These are phyloP conservation scores for Lithosia quadra DNA, from an alignment of 2,888 invertebrate genomes.

Conservation along the genomic window DNA sequence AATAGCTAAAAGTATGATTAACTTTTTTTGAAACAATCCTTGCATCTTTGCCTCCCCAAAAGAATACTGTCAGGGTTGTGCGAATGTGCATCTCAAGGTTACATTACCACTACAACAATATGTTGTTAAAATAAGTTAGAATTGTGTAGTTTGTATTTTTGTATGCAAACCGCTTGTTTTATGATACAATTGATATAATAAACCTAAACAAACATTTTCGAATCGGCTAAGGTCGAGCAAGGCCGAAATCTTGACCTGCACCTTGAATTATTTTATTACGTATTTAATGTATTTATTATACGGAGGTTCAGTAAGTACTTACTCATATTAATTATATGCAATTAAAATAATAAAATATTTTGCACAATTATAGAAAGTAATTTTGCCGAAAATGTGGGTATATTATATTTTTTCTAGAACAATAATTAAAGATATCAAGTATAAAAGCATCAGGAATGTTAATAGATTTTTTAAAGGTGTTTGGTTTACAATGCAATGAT, in stretches of 20 bases:
- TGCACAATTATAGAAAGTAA: neutral
- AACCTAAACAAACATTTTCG: no score
- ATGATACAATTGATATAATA: neutral
- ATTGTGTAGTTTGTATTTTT: neutral
- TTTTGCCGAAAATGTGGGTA: neutral
- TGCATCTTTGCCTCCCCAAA: neutral
- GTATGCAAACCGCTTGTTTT: neutral
- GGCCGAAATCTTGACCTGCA: neutral
- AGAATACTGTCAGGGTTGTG: neutral
- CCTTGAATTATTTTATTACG: neutral
- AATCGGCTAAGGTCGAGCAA: neutral
- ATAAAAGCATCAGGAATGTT: neutral
- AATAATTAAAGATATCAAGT: neutral
- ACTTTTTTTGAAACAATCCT: neutral
- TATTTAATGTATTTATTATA: neutral
- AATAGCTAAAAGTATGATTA: neutral
- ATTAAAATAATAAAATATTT: neutral
- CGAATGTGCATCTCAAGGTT: neutral
- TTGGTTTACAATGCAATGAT: no score
- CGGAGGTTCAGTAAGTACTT: neutral
- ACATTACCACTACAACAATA: neutral
- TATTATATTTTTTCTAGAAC: no score
- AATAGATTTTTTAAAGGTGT: neutral
- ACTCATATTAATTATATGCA: no score
- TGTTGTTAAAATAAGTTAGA: slow-evolving; percentile 1